Evolutionary conservation across 2,888 invertebrate genomes (phyloP).

Genomic region (Sarcophaga carnaria): DNA sequence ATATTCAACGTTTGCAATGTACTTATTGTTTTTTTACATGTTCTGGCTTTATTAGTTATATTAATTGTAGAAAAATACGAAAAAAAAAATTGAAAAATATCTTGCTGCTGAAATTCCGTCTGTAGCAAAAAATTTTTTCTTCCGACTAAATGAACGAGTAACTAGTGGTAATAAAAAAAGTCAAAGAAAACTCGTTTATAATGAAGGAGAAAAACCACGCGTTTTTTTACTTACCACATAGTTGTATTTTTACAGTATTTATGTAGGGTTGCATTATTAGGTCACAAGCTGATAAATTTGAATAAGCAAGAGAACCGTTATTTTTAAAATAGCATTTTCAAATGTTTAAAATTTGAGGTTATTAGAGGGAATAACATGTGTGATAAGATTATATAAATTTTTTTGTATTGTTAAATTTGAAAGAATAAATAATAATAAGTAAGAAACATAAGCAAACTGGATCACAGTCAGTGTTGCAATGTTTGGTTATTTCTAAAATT

Average conservation of each 20-base stretch:
- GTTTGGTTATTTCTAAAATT: no score
- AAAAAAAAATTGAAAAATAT: constrained; percentile 52
- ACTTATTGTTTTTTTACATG: constrained; percentile 55
- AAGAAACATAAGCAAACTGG: no score
- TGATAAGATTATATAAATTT: no score
- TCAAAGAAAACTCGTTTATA: constrained; percentile 28
- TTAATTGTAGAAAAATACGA: constrained; percentile 62
- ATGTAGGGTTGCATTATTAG: neutral
- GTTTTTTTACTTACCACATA: constrained; percentile 21
- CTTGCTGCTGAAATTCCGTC: constrained; percentile 55
- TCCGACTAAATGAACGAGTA: constrained; percentile 62
- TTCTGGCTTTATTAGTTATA: constrained; percentile 41
- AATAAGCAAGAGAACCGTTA: neutral
- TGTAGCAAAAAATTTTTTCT: constrained; percentile 57
- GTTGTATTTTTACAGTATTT: neutral
- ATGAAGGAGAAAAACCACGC: constrained; percentile 48
- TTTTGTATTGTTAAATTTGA: no score
- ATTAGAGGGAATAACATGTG: no score
- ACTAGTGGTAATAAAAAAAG: constrained; percentile 25
- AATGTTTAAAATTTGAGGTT: no score
- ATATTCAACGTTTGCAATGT: neutral
- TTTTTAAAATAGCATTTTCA: neutral
- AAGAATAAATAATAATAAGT: no score
- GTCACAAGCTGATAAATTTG: neutral
- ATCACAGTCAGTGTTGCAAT: no score